phyloP scores from a whole-genome alignment of 2,113 vertebrate species.

The Trachemys scripta region DNA sequence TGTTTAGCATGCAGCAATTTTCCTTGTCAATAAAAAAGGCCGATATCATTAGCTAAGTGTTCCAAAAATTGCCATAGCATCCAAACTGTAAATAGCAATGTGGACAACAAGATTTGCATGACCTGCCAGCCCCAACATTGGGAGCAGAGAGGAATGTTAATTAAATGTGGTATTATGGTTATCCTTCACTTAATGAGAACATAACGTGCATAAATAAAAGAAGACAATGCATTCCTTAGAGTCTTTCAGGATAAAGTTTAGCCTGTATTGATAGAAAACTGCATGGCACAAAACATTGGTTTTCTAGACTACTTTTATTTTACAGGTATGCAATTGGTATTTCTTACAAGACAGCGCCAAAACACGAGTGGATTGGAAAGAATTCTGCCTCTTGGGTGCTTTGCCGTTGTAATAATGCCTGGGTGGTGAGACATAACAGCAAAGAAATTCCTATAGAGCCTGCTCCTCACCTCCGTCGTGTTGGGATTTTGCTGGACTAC shows the following conservation, averaged over 20 bases:
- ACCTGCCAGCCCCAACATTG: not conserved
- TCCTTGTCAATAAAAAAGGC: conserved; percentile 48
- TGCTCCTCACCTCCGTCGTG: conserved; percentile 90
- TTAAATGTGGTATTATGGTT: not conserved
- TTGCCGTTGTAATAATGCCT: conserved; percentile 95
- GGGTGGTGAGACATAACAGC: conserved; percentile 95
- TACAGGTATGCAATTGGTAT: conserved; percentile 96
- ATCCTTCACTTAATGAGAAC: not conserved
- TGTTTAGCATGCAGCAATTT: conserved; percentile 1
- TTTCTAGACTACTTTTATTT: conserved; percentile 28
- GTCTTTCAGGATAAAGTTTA: not conserved
- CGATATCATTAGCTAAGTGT: not conserved
- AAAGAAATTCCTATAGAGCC: conserved; percentile 95
- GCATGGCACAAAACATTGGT: not conserved
- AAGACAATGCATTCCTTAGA: not conserved
- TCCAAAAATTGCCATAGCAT: conserved; percentile 4
- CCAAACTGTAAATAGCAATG: not conserved
- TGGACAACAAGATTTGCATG: not conserved
- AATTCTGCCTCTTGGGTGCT: conserved; percentile 96
- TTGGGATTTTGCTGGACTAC: conserved; percentile 96
- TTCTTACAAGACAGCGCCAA: conserved; percentile 95
- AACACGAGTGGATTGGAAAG: conserved; percentile 97
- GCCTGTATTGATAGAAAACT: not conserved
- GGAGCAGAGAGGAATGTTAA: not conserved
- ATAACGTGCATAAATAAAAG: not conserved